Evolutionary conservation across 2,113 vertebrate genomes (phyloP).

Genomic region (Lathamus discolor): DNA sequence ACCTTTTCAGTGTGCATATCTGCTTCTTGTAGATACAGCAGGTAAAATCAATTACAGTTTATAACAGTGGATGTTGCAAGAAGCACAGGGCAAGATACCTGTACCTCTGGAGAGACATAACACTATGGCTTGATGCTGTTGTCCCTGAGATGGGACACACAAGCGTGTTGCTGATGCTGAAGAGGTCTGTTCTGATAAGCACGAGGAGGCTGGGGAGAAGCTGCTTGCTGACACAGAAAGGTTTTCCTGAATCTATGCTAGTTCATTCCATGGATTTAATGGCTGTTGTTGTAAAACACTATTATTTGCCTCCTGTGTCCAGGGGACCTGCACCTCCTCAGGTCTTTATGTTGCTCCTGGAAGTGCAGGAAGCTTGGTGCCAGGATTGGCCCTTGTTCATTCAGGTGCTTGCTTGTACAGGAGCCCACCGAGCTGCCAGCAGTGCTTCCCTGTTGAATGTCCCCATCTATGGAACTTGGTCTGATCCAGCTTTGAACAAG

Average conservation of each 20-base stretch:
- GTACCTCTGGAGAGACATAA: background rate
- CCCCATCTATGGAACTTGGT: background rate
- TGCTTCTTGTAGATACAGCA: background rate
- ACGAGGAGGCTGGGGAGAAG: background rate
- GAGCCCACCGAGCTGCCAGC: background rate
- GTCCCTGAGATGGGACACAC: background rate
- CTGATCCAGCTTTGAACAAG: background rate
- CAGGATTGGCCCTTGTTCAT: background rate
- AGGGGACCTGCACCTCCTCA: background rate
- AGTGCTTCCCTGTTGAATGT: background rate
- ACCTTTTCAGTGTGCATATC: background rate
- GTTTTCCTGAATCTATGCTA: background rate
- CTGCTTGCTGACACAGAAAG: background rate
- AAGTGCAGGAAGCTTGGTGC: background rate
- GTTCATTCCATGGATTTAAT: background rate
- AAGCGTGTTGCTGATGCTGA: background rate
- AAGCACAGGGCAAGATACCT: background rate
- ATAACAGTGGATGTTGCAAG: background rate
- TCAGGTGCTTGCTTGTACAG: background rate
- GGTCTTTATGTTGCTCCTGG: background rate
- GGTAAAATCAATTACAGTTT: background rate
- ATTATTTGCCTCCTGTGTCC: background rate
- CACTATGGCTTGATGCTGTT: background rate
- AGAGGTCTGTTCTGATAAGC: background rate
- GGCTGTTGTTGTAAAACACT: background rate